Evolutionary conservation across 2,113 vertebrate genomes (phyloP), one percentile per base, ranked within the genome.

Genomic region (Strix aluco): DNA sequence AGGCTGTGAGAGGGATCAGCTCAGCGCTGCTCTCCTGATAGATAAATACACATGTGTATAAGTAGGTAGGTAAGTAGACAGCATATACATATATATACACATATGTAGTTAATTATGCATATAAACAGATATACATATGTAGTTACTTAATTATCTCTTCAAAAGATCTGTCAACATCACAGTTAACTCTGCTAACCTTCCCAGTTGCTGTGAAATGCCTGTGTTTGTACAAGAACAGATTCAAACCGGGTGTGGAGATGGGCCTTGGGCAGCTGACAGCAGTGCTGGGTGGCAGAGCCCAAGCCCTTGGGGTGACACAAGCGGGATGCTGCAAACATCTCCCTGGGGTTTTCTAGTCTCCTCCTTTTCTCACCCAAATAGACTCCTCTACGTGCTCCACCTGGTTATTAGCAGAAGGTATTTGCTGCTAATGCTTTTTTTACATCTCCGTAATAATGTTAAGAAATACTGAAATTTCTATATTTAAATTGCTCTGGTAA

Each of bases 121-220:
- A 8, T 18, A 20, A 15, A 12, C 40, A 26, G 13, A 29, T 10
- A 16, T 1, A 49, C 6, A 38, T 18, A 34, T 14, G 36, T 5
- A 29, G 46, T 47, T 11, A 9, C 22, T 17, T 57, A 49, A 34
- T 34, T 7, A 36, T 12, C 54, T 63, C 55, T 27, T 22, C 1
- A 46, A 34, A 49, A 38, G 11, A 7, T 2, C 0, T 0, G 22
- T 16, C 47, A 7, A 2, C 2, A 0, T 36, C 57, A 9, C 0
- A 4, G 10, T 23, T 65, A 52, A 21, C 30, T 13, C 13, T 2
- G 3, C 1, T 5, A 14, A 14, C 47, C 25, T 22, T 15, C 18
- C 7, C 61, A 20, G 49, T 1, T 23, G 46, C 66, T 36, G 11
- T 18, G n/a, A 18, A 34, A 2, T 10, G 10, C 9, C 1, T 0